These are phyloP conservation scores for Chondrilla cf. caribensis DNA, from an alignment of 37 sponge, comb jelly and placozoan genomes.

Conservation along the genomic window DNA sequence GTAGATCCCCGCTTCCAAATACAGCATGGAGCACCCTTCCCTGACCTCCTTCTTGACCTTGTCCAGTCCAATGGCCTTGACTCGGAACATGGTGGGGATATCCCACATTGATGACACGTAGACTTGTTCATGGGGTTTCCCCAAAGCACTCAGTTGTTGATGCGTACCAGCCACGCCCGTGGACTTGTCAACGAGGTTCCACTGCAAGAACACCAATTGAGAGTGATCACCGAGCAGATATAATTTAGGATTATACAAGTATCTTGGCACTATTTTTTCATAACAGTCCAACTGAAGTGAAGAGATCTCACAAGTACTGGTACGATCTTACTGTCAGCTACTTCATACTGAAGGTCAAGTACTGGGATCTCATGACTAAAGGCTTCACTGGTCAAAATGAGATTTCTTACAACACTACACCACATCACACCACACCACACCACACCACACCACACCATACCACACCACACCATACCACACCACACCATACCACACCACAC, in stretches of 20 bases:
- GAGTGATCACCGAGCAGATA: too few species aligned
- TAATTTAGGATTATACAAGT: too few species aligned
- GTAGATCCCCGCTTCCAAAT: conserved; percentile 74
- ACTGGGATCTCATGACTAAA: too few species aligned
- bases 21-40: conserved; percentile 31
- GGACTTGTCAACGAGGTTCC: conserved; percentile 66
- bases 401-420: too few species aligned
- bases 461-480: too few species aligned
- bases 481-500: too few species aligned
- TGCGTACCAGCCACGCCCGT: conserved; percentile 79
- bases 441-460: too few species aligned
- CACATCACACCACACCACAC: background rate
- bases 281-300: background rate
- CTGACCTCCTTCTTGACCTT: conserved; percentile 29
- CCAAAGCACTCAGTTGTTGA: conserved; percentile 73
- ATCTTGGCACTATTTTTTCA: too few species aligned
- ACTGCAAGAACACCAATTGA: conserved; percentile 28
- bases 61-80: conserved; percentile 73
- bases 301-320: background rate
- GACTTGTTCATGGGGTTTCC: conserved; percentile 78
- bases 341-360: too few species aligned
- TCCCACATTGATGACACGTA: conserved; percentile 88
- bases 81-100: conserved; percentile 71
- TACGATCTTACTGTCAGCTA: background rate
- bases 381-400: too few species aligned